These are phyloP conservation scores for Gallinago undulata DNA, from an alignment of 2,113 vertebrate genomes.

Conservation along the genomic window DNA sequence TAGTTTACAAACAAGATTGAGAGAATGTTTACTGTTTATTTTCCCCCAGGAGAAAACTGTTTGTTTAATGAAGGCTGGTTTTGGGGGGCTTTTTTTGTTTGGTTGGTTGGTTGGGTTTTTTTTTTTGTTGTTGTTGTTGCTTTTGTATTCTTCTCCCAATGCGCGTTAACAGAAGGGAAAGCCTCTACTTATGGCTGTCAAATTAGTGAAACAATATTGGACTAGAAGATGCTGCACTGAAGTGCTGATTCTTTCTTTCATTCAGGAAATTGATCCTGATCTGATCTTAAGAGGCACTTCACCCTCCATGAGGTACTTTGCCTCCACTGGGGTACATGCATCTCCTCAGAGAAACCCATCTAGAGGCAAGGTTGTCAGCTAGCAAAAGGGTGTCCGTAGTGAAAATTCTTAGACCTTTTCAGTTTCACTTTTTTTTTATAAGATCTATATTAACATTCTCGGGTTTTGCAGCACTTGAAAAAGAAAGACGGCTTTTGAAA, in stretches of 20 bases:
- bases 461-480: background rate
- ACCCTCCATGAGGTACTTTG: background rate
- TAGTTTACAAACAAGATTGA: background rate
- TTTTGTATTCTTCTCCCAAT: background rate
- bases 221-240: background rate
- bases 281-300: background rate
- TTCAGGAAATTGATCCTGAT: background rate
- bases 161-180: background rate
- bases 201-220: background rate
- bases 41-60: background rate
- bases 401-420: background rate
- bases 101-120: background rate
- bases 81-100: background rate
- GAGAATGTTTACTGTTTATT: background rate
- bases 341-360: background rate
- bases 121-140: background rate
- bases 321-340: rapidly evolving
- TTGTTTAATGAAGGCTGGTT: background rate
- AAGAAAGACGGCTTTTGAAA: background rate
- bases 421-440: background rate
- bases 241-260: background rate
- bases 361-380: background rate
- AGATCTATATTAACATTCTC: background rate
- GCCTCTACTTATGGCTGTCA: background rate
- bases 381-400: background rate